Evolutionary conservation across 2,888 invertebrate species (phyloP), one percentile per base, ranked within the genome.

Genomic region (Epistrophe grossulariae): DNA sequence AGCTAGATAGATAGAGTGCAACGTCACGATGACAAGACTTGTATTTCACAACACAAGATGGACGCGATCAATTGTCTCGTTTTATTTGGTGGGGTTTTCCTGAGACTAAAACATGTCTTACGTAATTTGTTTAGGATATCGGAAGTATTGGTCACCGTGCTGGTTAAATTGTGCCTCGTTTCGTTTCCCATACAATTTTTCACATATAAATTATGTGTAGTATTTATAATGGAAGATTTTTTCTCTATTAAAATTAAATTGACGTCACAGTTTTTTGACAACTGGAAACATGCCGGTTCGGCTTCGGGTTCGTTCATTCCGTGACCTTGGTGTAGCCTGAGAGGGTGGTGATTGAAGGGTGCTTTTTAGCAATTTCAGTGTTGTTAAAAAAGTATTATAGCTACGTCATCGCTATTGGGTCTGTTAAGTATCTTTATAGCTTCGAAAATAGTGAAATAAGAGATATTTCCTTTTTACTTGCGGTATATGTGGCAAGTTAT

Each of bases 1-100:
- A 15, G 11, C 38, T 8, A 48, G 52, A 74, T 57, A 15, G 11
- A 48, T 8, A 48, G 52, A 74, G 2, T 62, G 70, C 81, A 45
- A 4, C 62, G 81, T 79, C 73, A 70, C 82, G 60, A 55, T 38
- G 70, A 52, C 50, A 43, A n/a, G 35, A 43, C 38, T 59, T n/a
- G 38, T 68, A 85, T 85, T 85, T 85, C 85, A 85, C 85, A 85
- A 84, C 77, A 50, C 77, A 57, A 64, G 48, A 66, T 68, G 73
- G 52, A 52, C 43, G 71, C 19, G 31, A 45, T 79, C 60, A 57
- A 73, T 19, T 57, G 52, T 79, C 38, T 60, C 35, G 60, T 68
- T 80, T 62, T 28, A 11, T 10, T 48, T 31, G 10, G 0, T 15
- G 19, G 38, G 17, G 17, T 11, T 35, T 45, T 31, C 13, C 50